These are phyloP conservation scores for Muschampia plurimacula DNA, from an alignment of 2,888 invertebrate genomes.

Conservation along the genomic window DNA sequence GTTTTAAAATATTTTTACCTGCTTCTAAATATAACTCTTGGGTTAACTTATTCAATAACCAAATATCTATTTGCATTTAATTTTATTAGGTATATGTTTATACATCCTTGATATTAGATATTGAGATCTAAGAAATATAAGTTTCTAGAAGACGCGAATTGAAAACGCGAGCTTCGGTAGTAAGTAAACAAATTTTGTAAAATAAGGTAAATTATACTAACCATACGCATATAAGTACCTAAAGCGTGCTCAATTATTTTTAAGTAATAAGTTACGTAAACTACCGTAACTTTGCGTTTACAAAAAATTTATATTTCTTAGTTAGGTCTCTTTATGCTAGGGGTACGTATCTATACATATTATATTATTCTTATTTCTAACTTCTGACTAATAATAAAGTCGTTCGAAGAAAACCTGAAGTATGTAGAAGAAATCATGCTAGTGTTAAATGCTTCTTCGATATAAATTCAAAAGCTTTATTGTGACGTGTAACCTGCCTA, in stretches of 20 bases:
- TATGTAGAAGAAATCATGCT: background rate
- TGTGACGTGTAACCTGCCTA: conserved; percentile 1
- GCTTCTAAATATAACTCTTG: background rate
- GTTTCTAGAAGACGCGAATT: too few species aligned
- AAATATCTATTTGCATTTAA: too few species aligned
- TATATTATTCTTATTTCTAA: background rate
- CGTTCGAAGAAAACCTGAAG: background rate
- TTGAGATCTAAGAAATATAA: too few species aligned
- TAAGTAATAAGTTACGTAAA: background rate
- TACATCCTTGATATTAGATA: too few species aligned
- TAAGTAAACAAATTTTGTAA: too few species aligned
- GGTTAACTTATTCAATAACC: conserved; percentile 5
- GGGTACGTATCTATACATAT: background rate
- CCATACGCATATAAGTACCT: too few species aligned
- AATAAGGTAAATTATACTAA: too few species aligned
- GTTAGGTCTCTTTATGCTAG: background rate
- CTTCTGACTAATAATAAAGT: background rate
- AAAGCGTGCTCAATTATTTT: too few species aligned
- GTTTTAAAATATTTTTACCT: background rate
- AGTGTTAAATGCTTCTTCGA: background rate
- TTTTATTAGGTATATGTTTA: background rate
- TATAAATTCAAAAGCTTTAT: conserved; percentile 4
- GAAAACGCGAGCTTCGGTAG: too few species aligned
- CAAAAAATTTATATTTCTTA: background rate
- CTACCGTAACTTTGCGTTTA: background rate